Evolutionary conservation across 2,113 vertebrate species (phyloP).

Genomic region (Willisornis vidua): DNA sequence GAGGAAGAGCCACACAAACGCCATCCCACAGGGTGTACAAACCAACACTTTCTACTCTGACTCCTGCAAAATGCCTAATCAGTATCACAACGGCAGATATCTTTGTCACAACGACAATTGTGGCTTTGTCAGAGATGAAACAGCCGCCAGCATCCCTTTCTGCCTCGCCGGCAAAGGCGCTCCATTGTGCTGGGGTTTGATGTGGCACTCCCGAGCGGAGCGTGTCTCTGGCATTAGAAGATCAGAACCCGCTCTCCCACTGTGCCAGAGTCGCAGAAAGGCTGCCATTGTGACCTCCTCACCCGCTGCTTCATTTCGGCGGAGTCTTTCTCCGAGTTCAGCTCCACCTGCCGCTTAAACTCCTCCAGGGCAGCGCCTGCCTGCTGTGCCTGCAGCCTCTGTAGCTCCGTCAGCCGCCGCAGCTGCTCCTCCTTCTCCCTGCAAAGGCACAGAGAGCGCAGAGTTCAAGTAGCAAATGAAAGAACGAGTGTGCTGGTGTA

Average conservation of each 20-base stretch:
- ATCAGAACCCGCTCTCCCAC: conserved; percentile 63
- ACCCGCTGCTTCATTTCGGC: conserved; percentile 95
- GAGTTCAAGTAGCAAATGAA: conserved; percentile 68
- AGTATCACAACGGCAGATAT: not conserved
- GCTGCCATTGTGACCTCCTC: conserved; percentile 64
- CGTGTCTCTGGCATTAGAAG: conserved; percentile 65
- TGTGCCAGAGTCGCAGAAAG: conserved; percentile 63
- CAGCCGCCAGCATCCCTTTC: conserved; percentile 22
- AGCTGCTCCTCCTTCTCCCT: conserved; percentile 92
- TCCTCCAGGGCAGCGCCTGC: conserved; percentile 90
- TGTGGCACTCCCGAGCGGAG: conserved; percentile 58
- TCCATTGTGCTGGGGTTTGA: conserved; percentile 33
- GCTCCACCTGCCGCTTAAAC: conserved; percentile 93
- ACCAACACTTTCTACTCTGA: conserved; percentile 58
- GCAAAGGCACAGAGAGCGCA: conserved; percentile 65
- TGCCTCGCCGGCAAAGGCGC: conserved; percentile 55
- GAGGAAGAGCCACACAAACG: not conserved
- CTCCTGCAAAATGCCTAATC: conserved; percentile 51
- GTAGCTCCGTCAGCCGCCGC: conserved; percentile 81
- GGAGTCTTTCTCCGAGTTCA: conserved; percentile 91
- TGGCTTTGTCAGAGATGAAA: conserved; percentile 63
- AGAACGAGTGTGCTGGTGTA: conserved; percentile 46
- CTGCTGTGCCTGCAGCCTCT: conserved; percentile 88
- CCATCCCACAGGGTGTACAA: conserved; percentile 6
- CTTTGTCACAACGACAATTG: conserved; percentile 40